These are phyloP conservation scores for Mionectes olivaceus DNA, from an alignment of 2,797 vertebrate species.

Conservation along the genomic window DNA sequence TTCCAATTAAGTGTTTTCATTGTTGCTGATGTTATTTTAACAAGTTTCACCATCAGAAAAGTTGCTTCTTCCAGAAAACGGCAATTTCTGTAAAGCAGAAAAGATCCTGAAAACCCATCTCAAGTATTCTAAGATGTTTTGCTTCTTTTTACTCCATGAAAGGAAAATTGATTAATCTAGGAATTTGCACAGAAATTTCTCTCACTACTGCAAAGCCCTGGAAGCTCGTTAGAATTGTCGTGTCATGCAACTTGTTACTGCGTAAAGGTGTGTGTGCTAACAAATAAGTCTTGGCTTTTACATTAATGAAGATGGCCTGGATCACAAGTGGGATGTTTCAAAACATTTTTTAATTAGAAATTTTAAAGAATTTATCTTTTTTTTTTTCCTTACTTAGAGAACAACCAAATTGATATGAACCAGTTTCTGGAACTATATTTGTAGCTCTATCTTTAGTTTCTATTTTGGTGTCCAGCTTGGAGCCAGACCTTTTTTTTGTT, in stretches of 20 bases:
- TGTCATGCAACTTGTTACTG: background rate
- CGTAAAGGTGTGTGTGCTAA: background rate
- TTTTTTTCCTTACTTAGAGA: background rate
- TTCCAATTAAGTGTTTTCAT: background rate
- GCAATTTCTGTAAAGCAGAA: background rate
- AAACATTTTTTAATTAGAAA: background rate
- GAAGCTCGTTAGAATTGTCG: background rate
- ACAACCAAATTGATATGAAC: constrained; percentile 56
- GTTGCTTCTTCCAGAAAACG: background rate
- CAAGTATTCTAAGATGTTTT: background rate
- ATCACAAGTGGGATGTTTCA: background rate
- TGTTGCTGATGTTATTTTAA: background rate
- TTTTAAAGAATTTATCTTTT: background rate
- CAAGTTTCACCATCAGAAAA: background rate
- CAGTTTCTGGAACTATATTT: constrained; percentile 43
- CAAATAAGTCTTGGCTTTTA: background rate
- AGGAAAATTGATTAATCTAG: background rate
- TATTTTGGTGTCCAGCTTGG: constrained; percentile 61
- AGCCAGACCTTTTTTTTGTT: constrained; percentile 61
- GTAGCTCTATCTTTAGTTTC: constrained; percentile 66
- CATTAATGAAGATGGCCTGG: background rate
- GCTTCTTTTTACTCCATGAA: background rate
- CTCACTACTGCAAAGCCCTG: background rate
- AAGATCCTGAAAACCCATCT: background rate
- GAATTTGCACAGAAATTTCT: background rate